These are phyloP conservation scores for Sebastiscus albofasciatus DNA, from an alignment of 2,797 vertebrate genomes.

Conservation along the genomic window DNA sequence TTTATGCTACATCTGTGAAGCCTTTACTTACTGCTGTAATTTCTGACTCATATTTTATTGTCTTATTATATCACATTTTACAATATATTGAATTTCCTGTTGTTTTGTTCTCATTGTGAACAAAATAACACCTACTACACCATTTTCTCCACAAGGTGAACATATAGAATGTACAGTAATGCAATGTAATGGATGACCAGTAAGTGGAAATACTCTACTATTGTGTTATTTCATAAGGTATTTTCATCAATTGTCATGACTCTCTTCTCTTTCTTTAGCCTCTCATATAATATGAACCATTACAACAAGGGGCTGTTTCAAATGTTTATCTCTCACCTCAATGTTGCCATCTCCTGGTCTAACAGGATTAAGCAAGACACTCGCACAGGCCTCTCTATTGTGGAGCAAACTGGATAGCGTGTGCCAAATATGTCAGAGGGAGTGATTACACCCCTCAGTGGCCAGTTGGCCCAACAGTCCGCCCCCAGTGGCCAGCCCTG, in stretches of 20 bases:
- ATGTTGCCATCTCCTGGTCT: conserved; percentile 82
- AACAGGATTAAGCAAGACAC: conserved; percentile 63
- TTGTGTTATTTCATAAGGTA: conserved; percentile 13
- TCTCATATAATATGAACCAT: conserved; percentile 30
- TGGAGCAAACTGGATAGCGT: conserved; percentile 57
- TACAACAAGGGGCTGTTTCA: conserved; percentile 16
- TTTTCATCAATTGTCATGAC: conserved; percentile 10
- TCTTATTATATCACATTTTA: neutral
- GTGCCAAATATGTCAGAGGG: conserved; percentile 80
- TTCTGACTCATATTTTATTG: neutral
- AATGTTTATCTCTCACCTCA: conserved; percentile 70
- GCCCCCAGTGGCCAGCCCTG: conserved; percentile 74
- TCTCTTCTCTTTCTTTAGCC: conserved; percentile 14
- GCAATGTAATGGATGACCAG: neutral
- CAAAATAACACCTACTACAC: conserved; percentile 6
- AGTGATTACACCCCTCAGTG: conserved; percentile 81
- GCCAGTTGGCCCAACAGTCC: conserved; percentile 80
- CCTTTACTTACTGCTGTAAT: neutral
- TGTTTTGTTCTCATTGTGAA: neutral
- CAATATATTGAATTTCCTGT: neutral
- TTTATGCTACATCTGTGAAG: neutral
- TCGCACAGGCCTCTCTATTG: conserved; percentile 47
- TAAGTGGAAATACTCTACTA: neutral
- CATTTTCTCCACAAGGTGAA: neutral
- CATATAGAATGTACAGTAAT: neutral